Conservation (phyloP, 2,888 invertebrate species). For the Arge pagana region DNA sequence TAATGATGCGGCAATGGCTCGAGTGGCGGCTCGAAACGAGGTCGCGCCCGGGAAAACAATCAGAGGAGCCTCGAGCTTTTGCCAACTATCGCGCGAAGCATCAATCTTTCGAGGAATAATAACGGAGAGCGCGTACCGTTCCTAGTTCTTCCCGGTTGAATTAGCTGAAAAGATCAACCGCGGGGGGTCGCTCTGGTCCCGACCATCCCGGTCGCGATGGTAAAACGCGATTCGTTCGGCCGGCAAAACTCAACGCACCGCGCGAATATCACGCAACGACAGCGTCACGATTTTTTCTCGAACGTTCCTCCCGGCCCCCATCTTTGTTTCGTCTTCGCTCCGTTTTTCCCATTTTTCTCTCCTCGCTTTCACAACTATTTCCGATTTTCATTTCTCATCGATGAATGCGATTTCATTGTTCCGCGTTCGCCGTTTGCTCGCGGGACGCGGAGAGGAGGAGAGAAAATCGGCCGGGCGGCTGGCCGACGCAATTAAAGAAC, state of each 20-base stretch:
- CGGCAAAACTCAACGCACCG: neutral
- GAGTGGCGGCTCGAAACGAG: neutral
- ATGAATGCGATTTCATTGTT: too few species aligned
- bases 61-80: conserved; percentile 1
- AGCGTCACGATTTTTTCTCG: neutral
- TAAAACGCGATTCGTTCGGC: neutral
- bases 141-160: neutral
- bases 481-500: too few species aligned
- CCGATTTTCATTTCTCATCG: too few species aligned
- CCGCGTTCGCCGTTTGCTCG: too few species aligned
- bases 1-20: conserved; percentile 36
- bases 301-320: neutral
- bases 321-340: neutral
- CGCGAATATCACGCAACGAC: neutral
- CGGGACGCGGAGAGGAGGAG: too few species aligned
- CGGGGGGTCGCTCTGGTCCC: conserved; percentile 6
- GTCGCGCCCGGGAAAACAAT: conserved; percentile 18
- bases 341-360: neutral
- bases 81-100: neutral
- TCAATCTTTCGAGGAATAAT: conserved; percentile 20
- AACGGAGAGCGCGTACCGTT: conserved; percentile 2
- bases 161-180: conserved; percentile 12
- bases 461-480: too few species aligned
- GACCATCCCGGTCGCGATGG: neutral
- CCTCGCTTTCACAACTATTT: neutral